Evolutionary conservation across 2,888 invertebrate genomes (phyloP).

Genomic region (Napeogenes inachia): DNA sequence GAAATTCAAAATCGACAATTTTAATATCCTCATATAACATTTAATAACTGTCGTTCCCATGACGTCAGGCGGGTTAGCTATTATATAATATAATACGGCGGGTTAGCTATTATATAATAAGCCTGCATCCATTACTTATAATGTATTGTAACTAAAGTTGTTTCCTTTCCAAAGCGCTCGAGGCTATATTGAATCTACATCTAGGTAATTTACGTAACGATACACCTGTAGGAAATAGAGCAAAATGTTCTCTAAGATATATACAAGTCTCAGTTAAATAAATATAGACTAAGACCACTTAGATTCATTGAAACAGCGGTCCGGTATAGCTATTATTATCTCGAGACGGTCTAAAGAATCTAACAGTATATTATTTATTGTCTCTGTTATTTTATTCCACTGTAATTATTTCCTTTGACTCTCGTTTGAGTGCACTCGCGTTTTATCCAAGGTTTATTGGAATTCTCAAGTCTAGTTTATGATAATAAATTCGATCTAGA

Average conservation of each 20-base stretch:
- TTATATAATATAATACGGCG: no score
- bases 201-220: constrained; percentile 15
- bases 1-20: no score
- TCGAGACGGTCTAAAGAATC: constrained; percentile 16
- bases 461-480: background rate
- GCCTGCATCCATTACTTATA: background rate
- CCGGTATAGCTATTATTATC: constrained; percentile 15
- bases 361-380: constrained; percentile 20
- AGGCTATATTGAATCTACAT: constrained; percentile 16
- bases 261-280: background rate
- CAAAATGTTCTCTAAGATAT: constrained; percentile 5
- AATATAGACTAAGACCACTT: background rate
- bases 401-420: constrained; percentile 15
- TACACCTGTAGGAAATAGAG: constrained; percentile 10
- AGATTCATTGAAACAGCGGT: constrained; percentile 14
- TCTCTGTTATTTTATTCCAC: constrained; percentile 18
- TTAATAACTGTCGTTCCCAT: no score
- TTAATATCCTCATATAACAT: no score
- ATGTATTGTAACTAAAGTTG: constrained; percentile 4
- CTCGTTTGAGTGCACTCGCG: constrained; percentile 13
- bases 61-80: no score
- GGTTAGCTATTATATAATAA: no score
- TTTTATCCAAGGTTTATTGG: background rate
- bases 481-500: background rate
- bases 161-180: constrained; percentile 6